Percentiles rank a stretch among this genome's conserved stretches.
phyloP scores from a whole-genome alignment of 2,888 invertebrate genomes.

The Geophilus truncorum region DNA sequence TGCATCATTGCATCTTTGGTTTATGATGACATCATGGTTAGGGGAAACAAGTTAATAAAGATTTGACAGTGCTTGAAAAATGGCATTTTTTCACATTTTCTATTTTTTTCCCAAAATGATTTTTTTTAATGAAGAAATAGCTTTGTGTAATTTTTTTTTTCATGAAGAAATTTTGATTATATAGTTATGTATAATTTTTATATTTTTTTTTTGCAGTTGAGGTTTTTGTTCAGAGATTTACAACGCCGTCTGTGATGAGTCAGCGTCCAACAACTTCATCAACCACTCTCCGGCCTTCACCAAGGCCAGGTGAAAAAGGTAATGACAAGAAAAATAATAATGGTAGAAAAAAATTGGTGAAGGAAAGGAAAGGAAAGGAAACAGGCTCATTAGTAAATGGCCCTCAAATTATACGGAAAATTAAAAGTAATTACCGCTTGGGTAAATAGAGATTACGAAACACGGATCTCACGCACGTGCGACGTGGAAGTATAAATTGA shows the following conservation, averaged over 20 bases:
- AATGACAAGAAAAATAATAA: background rate
- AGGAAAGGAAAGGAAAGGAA: background rate
- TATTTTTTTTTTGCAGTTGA: background rate
- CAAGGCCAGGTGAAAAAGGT: slow-evolving; percentile 10
- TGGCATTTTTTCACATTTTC: background rate
- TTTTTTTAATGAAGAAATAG: background rate
- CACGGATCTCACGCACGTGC: no score
- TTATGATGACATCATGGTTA: background rate
- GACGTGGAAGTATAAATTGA: no score
- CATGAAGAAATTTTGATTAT: background rate
- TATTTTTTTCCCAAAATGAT: background rate
- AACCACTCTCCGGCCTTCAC: slow-evolving; percentile 7
- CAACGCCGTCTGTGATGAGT: slow-evolving; percentile 1
- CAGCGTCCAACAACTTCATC: slow-evolving; percentile 20
- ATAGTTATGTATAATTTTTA: background rate
- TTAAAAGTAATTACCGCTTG: background rate
- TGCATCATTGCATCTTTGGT: background rate
- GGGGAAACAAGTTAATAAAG: background rate
- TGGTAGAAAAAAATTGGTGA: background rate
- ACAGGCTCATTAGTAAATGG: background rate
- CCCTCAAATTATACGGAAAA: background rate
- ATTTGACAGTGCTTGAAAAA: background rate
- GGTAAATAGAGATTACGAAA: background rate
- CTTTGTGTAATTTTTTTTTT: background rate
- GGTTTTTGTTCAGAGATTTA: slow-evolving; percentile 2